Percentiles rank a stretch among this genome's conserved stretches.
These are phyloP conservation scores for Bothrops jararaca DNA, from an alignment of 2,113 vertebrate species.

Conservation along the genomic window DNA sequence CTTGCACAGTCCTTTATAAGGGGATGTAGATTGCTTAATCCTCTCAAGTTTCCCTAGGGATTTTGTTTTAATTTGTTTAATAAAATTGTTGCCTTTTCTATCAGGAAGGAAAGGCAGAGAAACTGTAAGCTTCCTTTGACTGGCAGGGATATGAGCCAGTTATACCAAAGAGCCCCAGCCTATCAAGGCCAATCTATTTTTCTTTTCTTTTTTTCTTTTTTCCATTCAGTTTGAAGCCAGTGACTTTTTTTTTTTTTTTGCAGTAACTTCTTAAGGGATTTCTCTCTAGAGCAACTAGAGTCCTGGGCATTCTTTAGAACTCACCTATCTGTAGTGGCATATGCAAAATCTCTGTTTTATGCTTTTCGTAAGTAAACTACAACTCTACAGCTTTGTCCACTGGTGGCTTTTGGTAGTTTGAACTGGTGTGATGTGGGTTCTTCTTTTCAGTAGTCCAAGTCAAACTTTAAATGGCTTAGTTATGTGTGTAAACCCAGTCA, in stretches of 20 bases:
- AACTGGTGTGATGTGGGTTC: background rate
- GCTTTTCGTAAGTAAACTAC: background rate
- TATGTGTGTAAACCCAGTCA: background rate
- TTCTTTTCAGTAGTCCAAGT: background rate
- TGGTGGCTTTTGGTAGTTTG: background rate
- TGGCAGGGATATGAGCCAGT: background rate
- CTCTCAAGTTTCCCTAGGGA: background rate
- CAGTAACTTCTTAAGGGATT: too few species aligned
- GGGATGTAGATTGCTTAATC: background rate
- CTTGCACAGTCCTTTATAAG: background rate
- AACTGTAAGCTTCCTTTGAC: background rate
- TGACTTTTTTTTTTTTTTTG: background rate
- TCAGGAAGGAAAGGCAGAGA: background rate
- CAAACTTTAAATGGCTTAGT: background rate
- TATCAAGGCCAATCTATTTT: background rate
- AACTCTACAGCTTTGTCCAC: background rate
- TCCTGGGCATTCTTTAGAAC: background rate
- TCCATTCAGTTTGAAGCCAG: background rate
- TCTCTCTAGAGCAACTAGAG: background rate
- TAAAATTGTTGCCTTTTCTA: background rate
- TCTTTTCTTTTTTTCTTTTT: background rate
- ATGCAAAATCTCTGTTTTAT: background rate
- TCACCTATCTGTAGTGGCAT: background rate
- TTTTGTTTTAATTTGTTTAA: background rate
- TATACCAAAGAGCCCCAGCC: background rate